Evolutionary conservation across 2,113 vertebrate species (phyloP).

Genomic region (Odobenus rosmarus): DNA sequence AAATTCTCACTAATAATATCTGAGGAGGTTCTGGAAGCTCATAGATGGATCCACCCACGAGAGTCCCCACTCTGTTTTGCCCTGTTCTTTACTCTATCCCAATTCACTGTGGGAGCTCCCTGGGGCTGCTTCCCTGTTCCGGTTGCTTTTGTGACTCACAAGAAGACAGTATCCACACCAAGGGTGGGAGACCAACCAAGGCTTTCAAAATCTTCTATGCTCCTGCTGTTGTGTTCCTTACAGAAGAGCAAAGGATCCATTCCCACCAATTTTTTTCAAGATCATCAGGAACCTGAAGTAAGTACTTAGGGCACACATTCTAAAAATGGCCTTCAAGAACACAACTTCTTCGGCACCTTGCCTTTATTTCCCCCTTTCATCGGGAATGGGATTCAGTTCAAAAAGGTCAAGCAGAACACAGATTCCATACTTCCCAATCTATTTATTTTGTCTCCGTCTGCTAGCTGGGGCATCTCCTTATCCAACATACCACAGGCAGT

Average conservation of each 20-base stretch:
- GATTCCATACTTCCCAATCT: not conserved
- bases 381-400: not conserved
- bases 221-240: not conserved
- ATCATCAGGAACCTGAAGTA: not conserved
- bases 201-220: not conserved
- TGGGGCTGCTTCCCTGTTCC: not conserved
- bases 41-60: fast-evolving
- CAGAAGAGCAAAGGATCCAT: not conserved
- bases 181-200: not conserved
- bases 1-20: not conserved
- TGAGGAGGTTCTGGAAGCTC: not conserved
- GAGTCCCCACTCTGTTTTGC: not conserved
- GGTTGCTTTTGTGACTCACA: not conserved
- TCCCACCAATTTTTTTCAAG: not conserved
- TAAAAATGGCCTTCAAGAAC: not conserved
- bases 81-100: not conserved
- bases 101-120: not conserved
- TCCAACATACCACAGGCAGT: not conserved
- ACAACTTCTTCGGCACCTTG: not conserved
- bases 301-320: not conserved
- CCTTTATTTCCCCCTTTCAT: not conserved
- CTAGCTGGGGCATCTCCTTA: not conserved
- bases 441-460: not conserved
- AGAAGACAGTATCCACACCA: not conserved
- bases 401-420: not conserved